These are phyloP conservation scores for Smithornis capensis DNA, from an alignment of 2,113 vertebrate genomes.

Conservation along the genomic window DNA sequence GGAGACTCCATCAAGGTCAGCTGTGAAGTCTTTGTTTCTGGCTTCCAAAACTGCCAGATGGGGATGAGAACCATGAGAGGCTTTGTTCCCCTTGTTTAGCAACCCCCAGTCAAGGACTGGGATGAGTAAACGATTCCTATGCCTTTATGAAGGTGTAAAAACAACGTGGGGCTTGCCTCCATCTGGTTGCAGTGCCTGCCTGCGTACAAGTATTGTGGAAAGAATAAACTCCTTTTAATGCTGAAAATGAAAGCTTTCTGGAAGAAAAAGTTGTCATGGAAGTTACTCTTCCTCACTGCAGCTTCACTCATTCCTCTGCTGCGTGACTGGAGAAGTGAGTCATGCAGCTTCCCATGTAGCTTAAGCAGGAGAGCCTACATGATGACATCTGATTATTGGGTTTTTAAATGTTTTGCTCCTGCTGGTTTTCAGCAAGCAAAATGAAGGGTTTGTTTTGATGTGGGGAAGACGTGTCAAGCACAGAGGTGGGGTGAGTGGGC, in stretches of 20 bases:
- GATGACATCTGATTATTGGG: neutral
- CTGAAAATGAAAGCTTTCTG: neutral
- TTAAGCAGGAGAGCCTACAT: neutral
- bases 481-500: neutral
- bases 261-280: neutral
- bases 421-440: neutral
- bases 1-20: neutral
- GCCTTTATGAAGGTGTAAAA: neutral
- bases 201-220: neutral
- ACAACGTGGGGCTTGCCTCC: neutral
- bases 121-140: neutral
- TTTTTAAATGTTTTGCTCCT: neutral
- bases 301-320: neutral
- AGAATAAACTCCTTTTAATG: neutral
- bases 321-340: neutral
- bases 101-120: neutral
- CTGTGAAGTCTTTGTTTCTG: neutral
- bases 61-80: neutral
- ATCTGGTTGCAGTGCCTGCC: neutral
- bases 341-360: neutral
- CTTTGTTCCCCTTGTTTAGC: neutral
- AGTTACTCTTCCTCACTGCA: neutral
- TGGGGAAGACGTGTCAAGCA: neutral
- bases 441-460: neutral
- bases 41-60: neutral